A percentile compares a stretch with the other conserved stretches of the same genome.
Evolutionary conservation across 2,113 vertebrate genomes (phyloP).

Genomic region (Caloenas nicobarica): DNA sequence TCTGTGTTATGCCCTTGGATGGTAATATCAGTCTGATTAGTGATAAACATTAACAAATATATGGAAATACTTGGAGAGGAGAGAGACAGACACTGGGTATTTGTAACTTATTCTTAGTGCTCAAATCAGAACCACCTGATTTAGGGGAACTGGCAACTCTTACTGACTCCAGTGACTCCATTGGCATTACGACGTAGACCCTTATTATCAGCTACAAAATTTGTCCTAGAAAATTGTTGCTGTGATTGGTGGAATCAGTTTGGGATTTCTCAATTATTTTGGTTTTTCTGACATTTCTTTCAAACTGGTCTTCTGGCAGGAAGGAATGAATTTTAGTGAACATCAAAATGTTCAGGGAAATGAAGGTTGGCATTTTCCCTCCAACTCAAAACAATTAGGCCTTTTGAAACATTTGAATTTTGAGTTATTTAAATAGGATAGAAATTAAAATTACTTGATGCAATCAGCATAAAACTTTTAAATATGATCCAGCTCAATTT

Average conservation of each 20-base stretch:
- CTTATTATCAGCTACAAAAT: not conserved
- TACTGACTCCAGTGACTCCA: not conserved
- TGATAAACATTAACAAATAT: not conserved
- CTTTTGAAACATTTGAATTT: not conserved
- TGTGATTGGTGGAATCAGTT: not conserved
- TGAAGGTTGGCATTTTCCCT: not conserved
- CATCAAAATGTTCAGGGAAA: not conserved
- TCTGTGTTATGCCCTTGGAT: rapidly evolving
- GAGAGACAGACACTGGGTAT: not conserved
- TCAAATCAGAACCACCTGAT: not conserved
- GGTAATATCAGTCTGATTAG: not conserved
- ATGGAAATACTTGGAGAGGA: not conserved
- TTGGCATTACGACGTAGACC: not conserved
- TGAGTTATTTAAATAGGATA: not conserved
- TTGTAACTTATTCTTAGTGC: not conserved
- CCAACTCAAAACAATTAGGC: not conserved
- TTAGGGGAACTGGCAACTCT: not conserved
- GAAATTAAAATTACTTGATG: not conserved
- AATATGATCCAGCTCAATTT: not conserved
- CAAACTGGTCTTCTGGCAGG: not conserved
- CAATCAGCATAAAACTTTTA: not conserved
- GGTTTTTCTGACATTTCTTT: not conserved
- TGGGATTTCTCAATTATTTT: not conserved
- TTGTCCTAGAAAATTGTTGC: not conserved
- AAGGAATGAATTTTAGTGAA: not conserved